phyloP scores from a whole-genome alignment of 2,113 vertebrate species.

The Gallinago media region DNA sequence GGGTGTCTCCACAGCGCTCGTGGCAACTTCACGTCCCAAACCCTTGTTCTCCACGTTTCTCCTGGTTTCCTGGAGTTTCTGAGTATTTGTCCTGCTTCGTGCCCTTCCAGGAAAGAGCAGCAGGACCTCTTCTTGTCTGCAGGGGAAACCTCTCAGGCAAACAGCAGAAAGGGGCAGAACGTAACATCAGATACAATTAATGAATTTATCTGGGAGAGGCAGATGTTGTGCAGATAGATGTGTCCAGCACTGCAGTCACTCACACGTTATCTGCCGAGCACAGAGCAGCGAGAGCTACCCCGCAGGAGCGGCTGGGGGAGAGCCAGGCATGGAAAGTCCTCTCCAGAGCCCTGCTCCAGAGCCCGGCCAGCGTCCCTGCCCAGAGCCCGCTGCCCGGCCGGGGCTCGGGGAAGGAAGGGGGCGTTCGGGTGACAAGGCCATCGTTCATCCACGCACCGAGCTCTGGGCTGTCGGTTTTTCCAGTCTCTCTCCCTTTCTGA shows the following conservation, averaged over 20 bases:
- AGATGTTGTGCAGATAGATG: neutral
- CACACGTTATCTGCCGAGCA: neutral
- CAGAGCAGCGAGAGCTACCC: neutral
- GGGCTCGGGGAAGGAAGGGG: constrained; percentile 7
- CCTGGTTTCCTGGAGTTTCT: neutral
- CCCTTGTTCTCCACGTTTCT: neutral
- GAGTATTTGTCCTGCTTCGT: neutral
- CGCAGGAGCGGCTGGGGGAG: neutral
- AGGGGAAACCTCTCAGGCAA: neutral
- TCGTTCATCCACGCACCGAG: constrained; percentile 42
- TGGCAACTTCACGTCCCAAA: neutral
- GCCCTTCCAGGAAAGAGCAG: neutral
- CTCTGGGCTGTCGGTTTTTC: constrained; percentile 52
- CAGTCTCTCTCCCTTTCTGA: constrained; percentile 37
- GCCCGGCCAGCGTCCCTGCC: neutral
- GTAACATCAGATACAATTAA: neutral
- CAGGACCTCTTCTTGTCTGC: neutral
- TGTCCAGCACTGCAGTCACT: neutral
- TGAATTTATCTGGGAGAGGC: neutral
- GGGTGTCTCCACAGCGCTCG: neutral
- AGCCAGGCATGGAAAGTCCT: neutral
- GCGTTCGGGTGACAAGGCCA: constrained; percentile 48
- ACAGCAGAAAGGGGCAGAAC: neutral
- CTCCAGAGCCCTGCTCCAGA: neutral
- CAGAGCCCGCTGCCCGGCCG: neutral